Conservation (phyloP, 1,140 invertebrate genomes). For the Drosophila miranda region DNA sequence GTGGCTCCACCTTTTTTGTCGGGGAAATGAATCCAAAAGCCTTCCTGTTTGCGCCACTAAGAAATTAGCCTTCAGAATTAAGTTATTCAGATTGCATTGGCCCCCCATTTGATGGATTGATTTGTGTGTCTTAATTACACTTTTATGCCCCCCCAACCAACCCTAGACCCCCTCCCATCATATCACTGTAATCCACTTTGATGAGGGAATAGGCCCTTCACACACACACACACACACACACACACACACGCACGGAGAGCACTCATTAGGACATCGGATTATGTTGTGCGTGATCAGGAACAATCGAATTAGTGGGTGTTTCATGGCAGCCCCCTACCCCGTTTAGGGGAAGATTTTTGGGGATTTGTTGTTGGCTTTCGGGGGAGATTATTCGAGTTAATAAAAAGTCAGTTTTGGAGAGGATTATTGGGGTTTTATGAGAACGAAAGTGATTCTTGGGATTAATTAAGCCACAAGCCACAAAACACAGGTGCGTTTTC, state of each 20-base stretch:
- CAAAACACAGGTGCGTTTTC: no score
- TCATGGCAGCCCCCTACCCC: slow-evolving; percentile 4
- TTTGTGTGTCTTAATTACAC: slow-evolving; percentile 40
- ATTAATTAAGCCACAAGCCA: no score
- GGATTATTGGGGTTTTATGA: neutral
- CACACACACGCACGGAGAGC: no score
- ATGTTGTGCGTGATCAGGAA: slow-evolving; percentile 32
- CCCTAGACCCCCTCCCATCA: neutral
- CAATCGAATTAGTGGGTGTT: slow-evolving; percentile 12
- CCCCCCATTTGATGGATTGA: slow-evolving; percentile 30
- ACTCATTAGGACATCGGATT: slow-evolving; percentile 23
- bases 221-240: slow-evolving; percentile 4
- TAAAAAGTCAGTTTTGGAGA: neutral
- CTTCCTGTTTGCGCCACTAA: no score
- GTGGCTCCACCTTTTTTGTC: no score
- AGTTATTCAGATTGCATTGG: slow-evolving; percentile 13
- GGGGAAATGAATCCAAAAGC: no score
- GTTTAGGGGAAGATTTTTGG: neutral
- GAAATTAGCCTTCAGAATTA: no score
- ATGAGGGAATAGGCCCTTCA: slow-evolving; percentile 23
- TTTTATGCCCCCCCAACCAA: neutral
- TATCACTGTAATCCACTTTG: slow-evolving; percentile 26
- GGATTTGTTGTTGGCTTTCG: neutral
- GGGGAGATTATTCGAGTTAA: neutral
- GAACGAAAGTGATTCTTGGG: neutral